Evolutionary conservation across 2,888 invertebrate genomes (phyloP).

Genomic region (Hirtodrosophila trivittata): DNA sequence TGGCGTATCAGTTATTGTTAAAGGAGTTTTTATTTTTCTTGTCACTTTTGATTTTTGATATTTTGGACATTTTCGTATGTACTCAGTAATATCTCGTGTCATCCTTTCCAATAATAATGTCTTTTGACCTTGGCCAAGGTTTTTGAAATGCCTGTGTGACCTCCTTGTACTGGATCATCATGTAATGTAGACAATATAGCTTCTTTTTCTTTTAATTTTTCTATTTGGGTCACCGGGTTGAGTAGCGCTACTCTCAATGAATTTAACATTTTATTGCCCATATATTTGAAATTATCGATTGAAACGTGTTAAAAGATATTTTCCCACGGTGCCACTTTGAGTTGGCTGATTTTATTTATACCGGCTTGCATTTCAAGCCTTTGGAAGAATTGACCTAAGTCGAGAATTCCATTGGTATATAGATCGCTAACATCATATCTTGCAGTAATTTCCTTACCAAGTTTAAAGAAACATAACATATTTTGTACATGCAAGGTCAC

Average conservation of each 20-base stretch:
- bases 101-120: slow-evolving; percentile 5
- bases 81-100: background rate
- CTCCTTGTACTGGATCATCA: slow-evolving; percentile 3
- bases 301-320: too few relatives aligned
- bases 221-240: too few relatives aligned
- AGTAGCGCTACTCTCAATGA: slow-evolving; percentile 15
- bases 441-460: too few relatives aligned
- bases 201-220: slow-evolving; percentile 3
- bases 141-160: background rate
- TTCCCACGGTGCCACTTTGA: too few relatives aligned
- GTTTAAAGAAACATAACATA: too few relatives aligned
- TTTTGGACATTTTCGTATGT: slow-evolving; percentile 8
- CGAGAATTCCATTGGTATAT: slow-evolving; percentile 10
- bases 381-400: slow-evolving; percentile 4
- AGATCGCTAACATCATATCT: too few relatives aligned
- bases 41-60: slow-evolving; percentile 1
- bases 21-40: too few relatives aligned
- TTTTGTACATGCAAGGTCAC: too few relatives aligned
- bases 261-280: slow-evolving; percentile 10
- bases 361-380: slow-evolving; percentile 12
- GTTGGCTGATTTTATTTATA: too few relatives aligned
- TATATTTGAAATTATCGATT: background rate
- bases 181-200: slow-evolving; percentile 4
- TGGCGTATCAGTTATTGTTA: background rate
- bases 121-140: too few relatives aligned